Conservation (phyloP, 2,888 invertebrate genomes). For the Melolontha melolontha region DNA sequence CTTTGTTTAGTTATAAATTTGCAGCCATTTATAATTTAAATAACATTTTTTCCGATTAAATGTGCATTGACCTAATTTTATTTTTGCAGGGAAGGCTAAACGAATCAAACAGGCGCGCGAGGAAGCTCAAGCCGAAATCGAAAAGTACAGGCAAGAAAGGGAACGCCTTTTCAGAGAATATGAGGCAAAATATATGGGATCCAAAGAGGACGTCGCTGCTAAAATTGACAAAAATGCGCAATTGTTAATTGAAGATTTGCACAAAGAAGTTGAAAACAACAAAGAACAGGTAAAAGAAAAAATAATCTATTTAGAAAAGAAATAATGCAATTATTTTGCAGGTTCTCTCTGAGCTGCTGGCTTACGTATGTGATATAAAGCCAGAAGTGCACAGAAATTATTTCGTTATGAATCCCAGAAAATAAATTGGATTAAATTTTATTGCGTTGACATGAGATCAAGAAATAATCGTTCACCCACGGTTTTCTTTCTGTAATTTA, state of each 20-base stretch:
- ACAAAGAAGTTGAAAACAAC: conserved; percentile 56
- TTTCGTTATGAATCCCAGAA: conserved; percentile 52
- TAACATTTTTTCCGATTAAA: no score
- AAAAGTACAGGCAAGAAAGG: conserved; percentile 61
- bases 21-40: no score
- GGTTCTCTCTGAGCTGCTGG: conserved; percentile 60
- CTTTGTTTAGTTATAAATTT: no score
- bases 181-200: conserved; percentile 63
- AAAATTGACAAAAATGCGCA: conserved; percentile 63
- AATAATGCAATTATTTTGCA: conserved; percentile 51
- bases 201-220: conserved; percentile 60
- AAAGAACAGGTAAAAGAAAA: conserved; percentile 57
- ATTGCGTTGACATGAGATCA: neutral
- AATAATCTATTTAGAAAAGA: neutral
- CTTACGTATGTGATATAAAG: conserved; percentile 57
- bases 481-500: no score
- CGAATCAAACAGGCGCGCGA: conserved; percentile 64
- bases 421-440: conserved; percentile 19
- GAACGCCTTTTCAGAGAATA: conserved; percentile 62
- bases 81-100: conserved; percentile 59
- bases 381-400: conserved; percentile 62
- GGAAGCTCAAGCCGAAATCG: conserved; percentile 63
- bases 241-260: conserved; percentile 56
- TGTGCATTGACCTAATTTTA: no score
- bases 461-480: neutral